Percentiles rank a stretch among this genome's conserved stretches.
phyloP scores from a whole-genome alignment of 2,797 vertebrate species.

The Glossophaga mutica region DNA sequence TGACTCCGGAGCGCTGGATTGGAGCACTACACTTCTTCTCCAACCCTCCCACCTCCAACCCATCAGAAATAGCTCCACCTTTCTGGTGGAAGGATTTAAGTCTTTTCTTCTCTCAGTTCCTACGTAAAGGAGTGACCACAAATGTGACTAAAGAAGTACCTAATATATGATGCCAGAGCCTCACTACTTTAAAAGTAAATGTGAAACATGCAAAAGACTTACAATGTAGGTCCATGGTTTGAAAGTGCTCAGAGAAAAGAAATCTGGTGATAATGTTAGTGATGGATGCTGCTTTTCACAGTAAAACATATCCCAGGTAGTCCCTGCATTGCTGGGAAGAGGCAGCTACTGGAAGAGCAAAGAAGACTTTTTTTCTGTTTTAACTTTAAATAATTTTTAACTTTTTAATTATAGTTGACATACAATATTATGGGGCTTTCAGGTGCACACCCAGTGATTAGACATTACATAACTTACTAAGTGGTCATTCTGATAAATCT shows the following conservation, averaged over 20 bases:
- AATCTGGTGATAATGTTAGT: not conserved
- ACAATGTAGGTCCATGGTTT: not conserved
- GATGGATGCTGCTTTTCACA: not conserved
- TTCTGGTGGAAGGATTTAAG: not conserved
- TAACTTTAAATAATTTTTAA: not conserved
- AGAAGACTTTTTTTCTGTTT: accelerated
- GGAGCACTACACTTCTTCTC: not conserved
- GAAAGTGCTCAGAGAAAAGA: not conserved
- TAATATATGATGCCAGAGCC: not conserved
- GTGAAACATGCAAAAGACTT: not conserved
- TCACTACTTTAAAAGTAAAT: not conserved
- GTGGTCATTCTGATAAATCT: not conserved
- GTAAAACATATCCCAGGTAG: not conserved
- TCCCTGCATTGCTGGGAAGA: not conserved
- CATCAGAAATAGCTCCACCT: not conserved
- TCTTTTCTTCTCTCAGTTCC: not conserved
- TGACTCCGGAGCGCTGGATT: not conserved
- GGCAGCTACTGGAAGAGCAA: not conserved
- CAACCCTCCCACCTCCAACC: not conserved
- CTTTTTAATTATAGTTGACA: not conserved
- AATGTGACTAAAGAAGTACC: not conserved
- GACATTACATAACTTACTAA: not conserved
- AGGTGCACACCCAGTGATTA: not conserved
- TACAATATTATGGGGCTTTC: not conserved
- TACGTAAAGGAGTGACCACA: not conserved